Evolutionary conservation across 2,888 invertebrate genomes (phyloP).

Genomic region (Brachypalpus laphriformis): DNA sequence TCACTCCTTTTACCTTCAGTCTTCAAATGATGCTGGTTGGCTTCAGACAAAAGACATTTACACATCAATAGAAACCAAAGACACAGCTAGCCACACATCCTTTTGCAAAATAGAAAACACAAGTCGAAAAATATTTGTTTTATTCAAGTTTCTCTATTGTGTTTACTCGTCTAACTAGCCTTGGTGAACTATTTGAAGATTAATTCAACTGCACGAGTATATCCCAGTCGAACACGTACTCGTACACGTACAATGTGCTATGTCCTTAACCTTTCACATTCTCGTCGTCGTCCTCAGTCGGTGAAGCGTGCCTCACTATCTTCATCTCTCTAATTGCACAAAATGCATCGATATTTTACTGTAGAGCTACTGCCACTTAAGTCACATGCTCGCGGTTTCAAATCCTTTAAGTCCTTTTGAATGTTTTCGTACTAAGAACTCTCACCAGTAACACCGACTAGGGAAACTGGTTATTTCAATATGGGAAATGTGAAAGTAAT

Average conservation of each 20-base stretch:
- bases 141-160: constrained; percentile 49
- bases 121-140: constrained; percentile 32
- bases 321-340: constrained; percentile 12
- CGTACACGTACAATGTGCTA: neutral
- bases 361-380: neutral
- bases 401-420: constrained; percentile 11
- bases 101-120: neutral
- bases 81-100: neutral
- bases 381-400: neutral
- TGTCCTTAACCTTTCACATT: constrained; percentile 41
- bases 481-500: constrained; percentile 44
- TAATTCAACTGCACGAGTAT: neutral
- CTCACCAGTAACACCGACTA: constrained; percentile 10
- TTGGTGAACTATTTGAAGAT: neutral
- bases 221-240: neutral
- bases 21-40: neutral
- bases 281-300: neutral
- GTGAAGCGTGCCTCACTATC: neutral
- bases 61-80: constrained; percentile 4
- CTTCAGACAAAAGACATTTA: neutral
- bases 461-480: constrained; percentile 2
- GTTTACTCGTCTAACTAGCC: constrained; percentile 58
- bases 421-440: neutral
- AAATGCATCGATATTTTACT: constrained; percentile 14
- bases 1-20: neutral